Base-by-base conservation (phyloP, 1,140 invertebrate genomes). In the Pinna nobilis region DNA sequence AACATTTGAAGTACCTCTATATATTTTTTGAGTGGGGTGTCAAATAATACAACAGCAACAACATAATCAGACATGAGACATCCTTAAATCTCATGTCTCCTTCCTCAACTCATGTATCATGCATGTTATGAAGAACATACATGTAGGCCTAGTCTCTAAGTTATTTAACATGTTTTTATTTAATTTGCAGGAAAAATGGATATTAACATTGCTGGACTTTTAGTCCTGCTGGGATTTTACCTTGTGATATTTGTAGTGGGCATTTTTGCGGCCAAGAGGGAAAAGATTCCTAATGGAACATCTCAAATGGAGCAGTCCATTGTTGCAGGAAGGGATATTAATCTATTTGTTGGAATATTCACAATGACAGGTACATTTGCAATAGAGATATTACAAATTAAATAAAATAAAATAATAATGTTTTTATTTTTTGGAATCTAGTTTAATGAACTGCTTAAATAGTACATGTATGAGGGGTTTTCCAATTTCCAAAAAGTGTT, bases 321-420 rank as follows among this genome's bases (percentile, higher is more conserved):
- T 49, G 85, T 88, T 23, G 87, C 86, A 18, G 86, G 84, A 2
- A 70, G 87, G 20, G 81, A 86, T 35, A 76, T 88, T n/a, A 78
- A 74, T 37, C 74, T 67, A 6, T n/a, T 80, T 23, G 84, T 88
- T 18, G 84, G 85, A 18, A 79, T 86, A 3, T 87, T 88, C 61
- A 87, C 86, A 33, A 88, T 88, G 86, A 86, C 84, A 67, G 87
- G 87, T 87, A 72, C 69, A 65, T 70, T 35, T 18, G n/a, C n/a
- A n/a, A n/a, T n/a, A n/a, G n/a, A n/a, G n/a, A n/a, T n/a, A 23
- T 33, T 28, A n/a, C n/a, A n/a, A n/a, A n/a, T 18, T 30, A 32
- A 28, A 30, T 7, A 9, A 32, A 13, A n/a, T 59, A 32, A 28
- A 9, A 13, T 35, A 23, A 7, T 28, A 13, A 59, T 28, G 28